Conservation (phyloP, 1,140 invertebrate genomes). For the Caerostris extrusa region DNA sequence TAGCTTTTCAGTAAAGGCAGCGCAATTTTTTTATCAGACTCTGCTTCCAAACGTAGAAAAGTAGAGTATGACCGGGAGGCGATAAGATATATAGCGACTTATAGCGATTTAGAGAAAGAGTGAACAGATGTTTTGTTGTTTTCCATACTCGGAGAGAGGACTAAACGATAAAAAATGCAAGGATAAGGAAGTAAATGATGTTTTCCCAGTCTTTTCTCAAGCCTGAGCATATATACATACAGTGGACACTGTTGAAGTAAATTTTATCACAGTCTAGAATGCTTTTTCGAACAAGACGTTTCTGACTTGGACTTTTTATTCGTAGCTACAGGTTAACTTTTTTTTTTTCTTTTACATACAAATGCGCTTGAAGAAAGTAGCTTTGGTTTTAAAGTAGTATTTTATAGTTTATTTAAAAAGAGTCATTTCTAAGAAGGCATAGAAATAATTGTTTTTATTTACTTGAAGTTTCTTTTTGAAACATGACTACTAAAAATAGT, state of each 20-base stretch:
- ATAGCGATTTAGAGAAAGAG: slow-evolving; percentile 55
- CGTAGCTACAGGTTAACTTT: background rate
- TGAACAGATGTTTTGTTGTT: slow-evolving; percentile 14
- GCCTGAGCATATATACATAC: slow-evolving; percentile 35
- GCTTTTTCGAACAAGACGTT: background rate
- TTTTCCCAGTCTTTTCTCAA: slow-evolving; percentile 43
- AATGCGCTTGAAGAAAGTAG: too few relatives aligned
- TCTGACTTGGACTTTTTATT: background rate
- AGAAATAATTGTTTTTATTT: too few relatives aligned
- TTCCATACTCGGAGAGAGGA: slow-evolving; percentile 5
- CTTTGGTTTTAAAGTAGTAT: too few relatives aligned
- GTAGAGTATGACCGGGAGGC: slow-evolving; percentile 43
- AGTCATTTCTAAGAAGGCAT: too few relatives aligned
- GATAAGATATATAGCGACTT: slow-evolving; percentile 71
- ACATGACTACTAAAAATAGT: too few relatives aligned
- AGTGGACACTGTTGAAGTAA: slow-evolving; percentile 51
- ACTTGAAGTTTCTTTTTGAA: too few relatives aligned
- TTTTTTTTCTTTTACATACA: background rate
- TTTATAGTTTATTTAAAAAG: too few relatives aligned
- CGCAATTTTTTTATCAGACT: slow-evolving; percentile 39
- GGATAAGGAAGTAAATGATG: slow-evolving; percentile 72
- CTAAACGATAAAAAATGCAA: background rate
- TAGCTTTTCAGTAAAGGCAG: slow-evolving; percentile 35
- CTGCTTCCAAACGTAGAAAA: slow-evolving; percentile 16
- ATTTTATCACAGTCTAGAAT: slow-evolving; percentile 61